Conservation (phyloP, 1,140 invertebrate species). For the Phthorimaea operculella region DNA sequence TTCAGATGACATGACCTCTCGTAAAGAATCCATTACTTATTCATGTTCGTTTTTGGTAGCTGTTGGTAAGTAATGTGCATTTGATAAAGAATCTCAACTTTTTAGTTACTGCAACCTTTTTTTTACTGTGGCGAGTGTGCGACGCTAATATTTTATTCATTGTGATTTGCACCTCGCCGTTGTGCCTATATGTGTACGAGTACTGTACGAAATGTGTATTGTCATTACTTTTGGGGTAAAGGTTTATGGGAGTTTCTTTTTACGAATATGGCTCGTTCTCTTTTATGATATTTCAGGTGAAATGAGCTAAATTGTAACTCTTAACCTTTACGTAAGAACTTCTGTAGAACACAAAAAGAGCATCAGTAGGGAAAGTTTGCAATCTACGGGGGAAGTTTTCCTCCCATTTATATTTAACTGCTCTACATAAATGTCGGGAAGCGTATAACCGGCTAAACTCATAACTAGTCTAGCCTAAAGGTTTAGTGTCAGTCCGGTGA, state of each 20-base stretch:
- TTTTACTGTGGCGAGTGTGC: background rate
- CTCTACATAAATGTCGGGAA: too few relatives aligned
- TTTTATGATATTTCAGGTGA: background rate
- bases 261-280: background rate
- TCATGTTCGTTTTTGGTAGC: too few relatives aligned
- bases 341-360: background rate
- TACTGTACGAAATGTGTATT: background rate
- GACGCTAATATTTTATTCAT: background rate
- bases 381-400: too few relatives aligned
- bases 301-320: background rate
- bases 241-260: background rate
- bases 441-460: too few relatives aligned
- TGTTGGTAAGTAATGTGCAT: too few relatives aligned
- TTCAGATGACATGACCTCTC: too few relatives aligned
- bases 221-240: background rate
- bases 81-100: too few relatives aligned
- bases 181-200: background rate
- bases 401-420: too few relatives aligned
- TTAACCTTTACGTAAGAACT: background rate
- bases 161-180: background rate
- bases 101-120: too few relatives aligned
- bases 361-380: background rate
- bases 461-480: too few relatives aligned
- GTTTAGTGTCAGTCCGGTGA: constrained; percentile 2
- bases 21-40: too few relatives aligned